Conservation (phyloP, 2,888 invertebrate genomes). For the Girardia tigrina region DNA sequence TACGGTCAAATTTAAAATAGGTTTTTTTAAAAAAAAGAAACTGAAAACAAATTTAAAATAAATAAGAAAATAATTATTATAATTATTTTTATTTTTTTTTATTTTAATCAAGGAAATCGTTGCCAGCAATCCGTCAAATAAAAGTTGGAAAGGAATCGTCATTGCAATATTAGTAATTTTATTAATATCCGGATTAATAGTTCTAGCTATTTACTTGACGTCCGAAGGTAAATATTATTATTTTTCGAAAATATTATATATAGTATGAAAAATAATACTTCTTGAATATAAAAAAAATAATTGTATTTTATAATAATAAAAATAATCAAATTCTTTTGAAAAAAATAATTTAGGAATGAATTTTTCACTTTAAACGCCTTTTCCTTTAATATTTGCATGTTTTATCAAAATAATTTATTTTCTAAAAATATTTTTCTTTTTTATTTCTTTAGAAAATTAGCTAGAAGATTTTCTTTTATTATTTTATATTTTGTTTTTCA, state of each 20-base stretch:
- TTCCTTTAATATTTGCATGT: background rate
- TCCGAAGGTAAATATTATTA: background rate
- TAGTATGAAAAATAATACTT: no score
- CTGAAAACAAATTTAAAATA: no score
- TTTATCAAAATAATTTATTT: background rate
- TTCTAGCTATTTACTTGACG: background rate
- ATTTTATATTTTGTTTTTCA: slow-evolving; percentile 11
- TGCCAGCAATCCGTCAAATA: slow-evolving; percentile 9
- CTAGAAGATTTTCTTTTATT: background rate
- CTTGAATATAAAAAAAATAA: background rate
- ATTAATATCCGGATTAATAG: background rate
- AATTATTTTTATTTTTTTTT: no score
- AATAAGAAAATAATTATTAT: no score
- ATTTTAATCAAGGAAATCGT: slow-evolving; percentile 10
- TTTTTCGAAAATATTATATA: no score
- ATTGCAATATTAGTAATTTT: background rate
- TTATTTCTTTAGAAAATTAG: background rate
- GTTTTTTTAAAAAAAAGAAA: no score
- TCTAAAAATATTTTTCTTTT: background rate
- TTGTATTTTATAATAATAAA: background rate
- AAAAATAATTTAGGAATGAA: background rate
- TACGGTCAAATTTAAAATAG: no score
- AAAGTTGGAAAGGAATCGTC: background rate
- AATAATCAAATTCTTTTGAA: background rate
- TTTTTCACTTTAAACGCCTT: background rate